phyloP scores from a whole-genome alignment of 2,113 vertebrate genomes.

The Scophthalmus maximus region DNA sequence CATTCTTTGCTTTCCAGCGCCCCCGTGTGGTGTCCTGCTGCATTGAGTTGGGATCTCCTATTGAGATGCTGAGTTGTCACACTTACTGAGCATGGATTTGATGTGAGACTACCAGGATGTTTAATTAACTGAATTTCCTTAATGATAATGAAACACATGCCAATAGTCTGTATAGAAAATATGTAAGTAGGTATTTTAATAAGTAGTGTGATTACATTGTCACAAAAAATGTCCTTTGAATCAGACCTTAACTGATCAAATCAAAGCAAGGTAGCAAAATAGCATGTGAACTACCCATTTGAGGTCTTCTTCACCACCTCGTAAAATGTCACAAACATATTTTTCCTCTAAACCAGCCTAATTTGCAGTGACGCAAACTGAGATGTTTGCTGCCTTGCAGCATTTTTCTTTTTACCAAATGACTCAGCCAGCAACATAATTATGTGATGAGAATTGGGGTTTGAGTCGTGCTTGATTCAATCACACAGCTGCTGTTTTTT shows the following conservation, averaged over 20 bases:
- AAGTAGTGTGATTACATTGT: no score
- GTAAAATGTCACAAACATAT: background rate
- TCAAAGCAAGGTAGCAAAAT: background rate
- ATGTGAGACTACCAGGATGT: no score
- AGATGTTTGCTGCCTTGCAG: background rate
- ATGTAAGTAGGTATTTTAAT: no score
- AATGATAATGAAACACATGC: no score
- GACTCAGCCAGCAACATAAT: slow-evolving; percentile 26
- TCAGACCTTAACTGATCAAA: background rate
- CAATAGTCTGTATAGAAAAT: no score
- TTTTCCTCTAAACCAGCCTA: background rate
- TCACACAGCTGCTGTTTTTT: slow-evolving; percentile 23
- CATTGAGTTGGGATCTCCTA: background rate
- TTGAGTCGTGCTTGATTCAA: slow-evolving; percentile 7
- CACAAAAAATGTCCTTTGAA: background rate
- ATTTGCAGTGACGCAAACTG: background rate
- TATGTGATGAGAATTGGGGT: slow-evolving; percentile 16
- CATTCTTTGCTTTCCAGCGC: slow-evolving; percentile 31
- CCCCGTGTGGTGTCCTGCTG: slow-evolving; percentile 48
- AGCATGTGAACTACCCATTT: background rate
- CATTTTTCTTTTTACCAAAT: slow-evolving; percentile 18
- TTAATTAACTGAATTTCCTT: no score
- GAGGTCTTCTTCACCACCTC: background rate
- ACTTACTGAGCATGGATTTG: no score
- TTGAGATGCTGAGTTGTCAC: background rate